Evolutionary conservation across 2,888 invertebrate species (phyloP).

Genomic region (Tachina lurida): DNA sequence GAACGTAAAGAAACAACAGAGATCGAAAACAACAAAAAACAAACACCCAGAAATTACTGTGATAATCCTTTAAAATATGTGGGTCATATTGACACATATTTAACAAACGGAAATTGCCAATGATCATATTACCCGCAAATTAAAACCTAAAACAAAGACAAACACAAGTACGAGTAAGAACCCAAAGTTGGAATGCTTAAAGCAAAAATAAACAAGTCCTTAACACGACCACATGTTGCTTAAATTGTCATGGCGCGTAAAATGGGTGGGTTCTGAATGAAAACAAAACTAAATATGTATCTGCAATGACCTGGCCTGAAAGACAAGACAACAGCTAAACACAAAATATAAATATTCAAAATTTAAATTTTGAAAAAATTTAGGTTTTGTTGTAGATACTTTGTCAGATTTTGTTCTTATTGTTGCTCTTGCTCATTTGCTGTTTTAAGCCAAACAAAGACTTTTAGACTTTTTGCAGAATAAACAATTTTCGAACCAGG

Average conservation of each 20-base stretch:
- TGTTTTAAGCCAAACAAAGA: conserved; percentile 65
- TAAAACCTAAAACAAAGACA: conserved; percentile 42
- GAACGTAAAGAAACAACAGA: conserved; percentile 11
- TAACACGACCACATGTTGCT: conserved; percentile 68
- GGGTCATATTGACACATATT: conserved; percentile 73
- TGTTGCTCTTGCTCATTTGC: conserved; percentile 22
- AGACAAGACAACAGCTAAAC: conserved; percentile 29
- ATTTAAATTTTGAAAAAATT: conserved; percentile 36
- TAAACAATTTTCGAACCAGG: conserved; percentile 58
- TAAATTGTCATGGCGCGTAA: conserved; percentile 68
- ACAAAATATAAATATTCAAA: conserved; percentile 40
- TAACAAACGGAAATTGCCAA: conserved; percentile 71
- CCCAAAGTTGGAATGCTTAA: conserved; percentile 40
- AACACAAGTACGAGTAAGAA: conserved; percentile 42
- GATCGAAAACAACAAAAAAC: conserved; percentile 36
- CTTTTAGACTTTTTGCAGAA: conserved; percentile 39
- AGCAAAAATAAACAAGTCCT: conserved; percentile 54
- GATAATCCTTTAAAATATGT: conserved; percentile 75
- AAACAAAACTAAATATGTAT: conserved; percentile 57
- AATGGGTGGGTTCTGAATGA: conserved; percentile 68
- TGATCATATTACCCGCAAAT: conserved; percentile 65
- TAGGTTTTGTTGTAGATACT: conserved; percentile 55
- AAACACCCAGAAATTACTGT: conserved; percentile 39
- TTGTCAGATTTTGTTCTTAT: conserved; percentile 20
- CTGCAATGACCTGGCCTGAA: conserved; percentile 56